Base-by-base conservation (phyloP, 92 coral and sea anemone genomes). In the Palythoa heliodiscus region DNA sequence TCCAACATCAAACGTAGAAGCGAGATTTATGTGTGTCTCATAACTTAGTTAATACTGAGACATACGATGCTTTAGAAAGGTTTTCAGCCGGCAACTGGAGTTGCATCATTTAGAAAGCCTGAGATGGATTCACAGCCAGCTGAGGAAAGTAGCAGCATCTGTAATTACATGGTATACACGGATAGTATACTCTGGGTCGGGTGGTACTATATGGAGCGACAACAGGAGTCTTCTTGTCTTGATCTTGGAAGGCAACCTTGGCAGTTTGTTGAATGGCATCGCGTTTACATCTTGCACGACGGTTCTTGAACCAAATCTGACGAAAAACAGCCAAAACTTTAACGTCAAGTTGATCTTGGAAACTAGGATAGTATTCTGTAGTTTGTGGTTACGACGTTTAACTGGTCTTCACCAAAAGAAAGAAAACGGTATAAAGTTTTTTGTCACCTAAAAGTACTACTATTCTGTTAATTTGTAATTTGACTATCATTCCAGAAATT, bases 121-220 rank as follows among this genome's bases (percentile, higher is more conserved):
- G 69, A 3, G 25, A 23, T 63, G 10, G 69, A 23, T 5, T 17
- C 24, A 63, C 69, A 63, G 69, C 25, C 25, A 19, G 6, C 3
- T 20, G 69, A 63, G n/a, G 69, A n/a, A 63, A 7, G 69, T n/a
- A 4, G 69, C 69, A 63, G 69, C 69, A 63, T 63, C 69, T n/a
- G 23, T n/a, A n/a, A n/a, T 63, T 63, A 23, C 29, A 63, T 63
- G 24, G 10, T 20, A 23, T 63, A n/a, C 69, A 63, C 1, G n/a
- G 22, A n/a, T n/a, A 19, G 2, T 63, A 10, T 23, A 63, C 20
- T 63, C 69, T 63, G 69, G 69, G 8, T 63, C 19, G 69, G 11
- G 22, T n/a, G 22, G 11, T 20, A 1, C 24, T 23, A 63, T 63
- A 9, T 63, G 8, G 69, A 63, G 22, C 25, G 23, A 7, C 23